These are phyloP conservation scores for Hypomesus transpacificus DNA, from an alignment of 2,113 vertebrate genomes.

Conservation along the genomic window DNA sequence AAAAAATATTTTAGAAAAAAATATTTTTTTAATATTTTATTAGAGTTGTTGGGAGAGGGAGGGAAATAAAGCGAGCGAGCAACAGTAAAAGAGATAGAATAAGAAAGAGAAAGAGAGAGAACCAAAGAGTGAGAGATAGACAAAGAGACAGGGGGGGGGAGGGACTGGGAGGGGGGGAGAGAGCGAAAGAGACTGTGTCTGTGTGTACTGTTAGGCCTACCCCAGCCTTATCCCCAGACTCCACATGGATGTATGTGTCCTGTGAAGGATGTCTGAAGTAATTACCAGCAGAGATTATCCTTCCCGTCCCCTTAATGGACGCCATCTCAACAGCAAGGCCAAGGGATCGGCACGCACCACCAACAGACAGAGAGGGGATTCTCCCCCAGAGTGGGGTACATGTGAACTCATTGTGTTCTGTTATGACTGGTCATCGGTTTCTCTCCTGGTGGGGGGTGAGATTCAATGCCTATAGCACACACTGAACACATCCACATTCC, in stretches of 20 bases:
- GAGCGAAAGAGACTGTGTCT: constrained; percentile 1
- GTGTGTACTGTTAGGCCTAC: background rate
- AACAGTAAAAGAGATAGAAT: background rate
- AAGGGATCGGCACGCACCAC: too few relatives aligned
- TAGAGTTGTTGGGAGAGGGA: too few relatives aligned
- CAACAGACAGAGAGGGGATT: too few relatives aligned
- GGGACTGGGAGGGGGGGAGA: background rate
- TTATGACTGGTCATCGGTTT: constrained; percentile 7
- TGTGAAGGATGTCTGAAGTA: constrained; percentile 39
- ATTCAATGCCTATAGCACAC: background rate
- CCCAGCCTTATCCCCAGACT: constrained; percentile 15
- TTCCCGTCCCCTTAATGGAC: constrained; percentile 21
- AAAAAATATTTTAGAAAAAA: too few relatives aligned
- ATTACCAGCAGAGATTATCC: constrained; percentile 32
- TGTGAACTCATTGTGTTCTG: constrained; percentile 4
- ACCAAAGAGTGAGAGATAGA: too few relatives aligned
- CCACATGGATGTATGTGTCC: constrained; percentile 30
- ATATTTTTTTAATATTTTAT: too few relatives aligned
- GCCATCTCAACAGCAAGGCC: constrained; percentile 5
- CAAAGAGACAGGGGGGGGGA: background rate
- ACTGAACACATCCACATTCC: constrained; percentile 19
- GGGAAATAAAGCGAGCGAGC: background rate
- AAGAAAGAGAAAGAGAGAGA: background rate
- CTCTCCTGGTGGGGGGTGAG: constrained; percentile 7
- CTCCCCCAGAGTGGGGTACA: too few relatives aligned